phyloP scores from a whole-genome alignment of 2,113 vertebrate species.

The Cyanoramphus novaezelandiae region DNA sequence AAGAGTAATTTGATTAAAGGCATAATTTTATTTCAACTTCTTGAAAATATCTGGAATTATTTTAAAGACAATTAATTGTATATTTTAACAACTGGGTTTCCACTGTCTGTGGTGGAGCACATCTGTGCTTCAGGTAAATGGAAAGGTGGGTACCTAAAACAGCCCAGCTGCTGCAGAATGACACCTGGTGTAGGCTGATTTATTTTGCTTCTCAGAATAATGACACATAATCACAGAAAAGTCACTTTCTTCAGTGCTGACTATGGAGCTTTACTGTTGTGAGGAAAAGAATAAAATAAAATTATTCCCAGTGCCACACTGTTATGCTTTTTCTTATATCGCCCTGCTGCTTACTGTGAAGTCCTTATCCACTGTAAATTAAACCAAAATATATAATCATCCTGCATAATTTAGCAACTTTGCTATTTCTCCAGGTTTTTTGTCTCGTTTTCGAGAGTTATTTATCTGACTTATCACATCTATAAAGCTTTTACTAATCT shows the following conservation, averaged over 20 bases:
- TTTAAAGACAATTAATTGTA: background rate
- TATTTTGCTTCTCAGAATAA: background rate
- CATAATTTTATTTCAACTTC: background rate
- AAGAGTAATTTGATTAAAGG: background rate
- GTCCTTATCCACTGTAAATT: background rate
- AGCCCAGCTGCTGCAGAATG: background rate
- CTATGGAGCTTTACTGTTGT: background rate
- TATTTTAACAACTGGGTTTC: background rate
- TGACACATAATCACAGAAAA: background rate
- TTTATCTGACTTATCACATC: background rate
- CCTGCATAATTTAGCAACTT: background rate
- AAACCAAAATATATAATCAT: background rate
- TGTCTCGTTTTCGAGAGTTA: background rate
- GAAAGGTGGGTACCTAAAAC: background rate
- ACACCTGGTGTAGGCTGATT: background rate
- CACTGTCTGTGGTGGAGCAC: background rate
- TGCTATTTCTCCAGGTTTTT: background rate
- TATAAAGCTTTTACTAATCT: background rate
- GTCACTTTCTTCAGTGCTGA: background rate
- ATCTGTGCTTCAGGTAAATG: background rate
- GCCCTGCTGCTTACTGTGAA: background rate
- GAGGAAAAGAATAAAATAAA: background rate
- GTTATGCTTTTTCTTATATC: background rate
- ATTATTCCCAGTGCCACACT: background rate
- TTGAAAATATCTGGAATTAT: background rate